Percentiles rank a stretch among this genome's conserved stretches.
phyloP scores from a whole-genome alignment of 2,797 vertebrate genomes.

The Typhlichthys eigenmanni region DNA sequence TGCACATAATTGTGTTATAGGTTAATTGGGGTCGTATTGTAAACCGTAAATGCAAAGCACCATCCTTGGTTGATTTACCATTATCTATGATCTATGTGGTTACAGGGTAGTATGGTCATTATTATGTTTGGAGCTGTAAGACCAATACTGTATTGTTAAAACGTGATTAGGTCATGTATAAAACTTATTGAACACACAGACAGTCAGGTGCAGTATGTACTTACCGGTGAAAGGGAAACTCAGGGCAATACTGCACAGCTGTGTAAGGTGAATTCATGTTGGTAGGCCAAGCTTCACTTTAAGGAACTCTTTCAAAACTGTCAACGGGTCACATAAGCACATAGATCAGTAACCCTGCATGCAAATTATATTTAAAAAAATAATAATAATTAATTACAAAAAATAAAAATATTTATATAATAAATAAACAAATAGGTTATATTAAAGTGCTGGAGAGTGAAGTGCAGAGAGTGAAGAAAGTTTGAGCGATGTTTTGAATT shows the following conservation, averaged over 20 bases:
- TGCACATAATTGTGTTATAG: not conserved
- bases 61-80: not conserved
- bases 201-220: slow-evolving; percentile 54
- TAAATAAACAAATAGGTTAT: slow-evolving; percentile 73
- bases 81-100: not conserved
- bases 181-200: not conserved
- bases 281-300: slow-evolving; percentile 69
- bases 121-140: slow-evolving; percentile 2
- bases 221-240: slow-evolving; percentile 94
- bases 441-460: slow-evolving; percentile 84
- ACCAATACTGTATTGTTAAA: too few species aligned
- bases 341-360: slow-evolving; percentile 50
- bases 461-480: slow-evolving; percentile 86
- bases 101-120: not conserved
- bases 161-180: not conserved
- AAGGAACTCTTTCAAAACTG: slow-evolving; percentile 64
- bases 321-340: slow-evolving; percentile 61
- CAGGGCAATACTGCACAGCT: slow-evolving; percentile 89
- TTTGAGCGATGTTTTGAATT: slow-evolving; percentile 81
- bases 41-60: not conserved
- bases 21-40: not conserved
- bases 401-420: slow-evolving; percentile 64
- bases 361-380: slow-evolving; percentile 17
- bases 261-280: slow-evolving; percentile 90
- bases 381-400: slow-evolving; percentile 57